Evolutionary conservation across 2,113 vertebrate species (phyloP).

Genomic region (Cinclus mexicanus): DNA sequence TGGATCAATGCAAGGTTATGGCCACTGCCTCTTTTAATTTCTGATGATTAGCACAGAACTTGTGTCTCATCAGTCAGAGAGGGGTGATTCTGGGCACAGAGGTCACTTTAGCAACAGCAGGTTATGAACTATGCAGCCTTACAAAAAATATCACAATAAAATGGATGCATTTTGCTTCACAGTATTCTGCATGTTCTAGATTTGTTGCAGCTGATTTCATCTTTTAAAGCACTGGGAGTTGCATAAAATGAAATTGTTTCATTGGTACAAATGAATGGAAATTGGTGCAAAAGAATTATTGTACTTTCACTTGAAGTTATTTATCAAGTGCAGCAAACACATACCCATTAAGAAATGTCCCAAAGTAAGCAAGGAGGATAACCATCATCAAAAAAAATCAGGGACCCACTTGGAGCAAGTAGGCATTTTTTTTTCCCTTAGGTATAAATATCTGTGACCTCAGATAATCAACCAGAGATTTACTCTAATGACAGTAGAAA

Average conservation of each 20-base stretch:
- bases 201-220: background rate
- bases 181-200: background rate
- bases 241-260: background rate
- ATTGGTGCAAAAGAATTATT: background rate
- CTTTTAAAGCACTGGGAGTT: background rate
- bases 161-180: background rate
- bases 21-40: background rate
- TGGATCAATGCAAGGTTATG: background rate
- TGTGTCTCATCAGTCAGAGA: background rate
- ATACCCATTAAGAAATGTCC: background rate
- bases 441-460: background rate
- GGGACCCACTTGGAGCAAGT: background rate
- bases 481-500: background rate
- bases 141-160: background rate
- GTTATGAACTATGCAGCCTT: background rate
- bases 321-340: background rate
- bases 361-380: background rate
- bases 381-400: background rate
- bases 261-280: background rate
- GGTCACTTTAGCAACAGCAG: background rate
- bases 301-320: background rate
- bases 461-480: background rate
- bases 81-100: accelerated
- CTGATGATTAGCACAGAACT: background rate
- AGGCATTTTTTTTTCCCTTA: background rate